A percentile compares a stretch with the other conserved stretches of the same genome.
Conservation (phyloP, 2,888 invertebrate genomes). For the Portevinia maculata region DNA sequence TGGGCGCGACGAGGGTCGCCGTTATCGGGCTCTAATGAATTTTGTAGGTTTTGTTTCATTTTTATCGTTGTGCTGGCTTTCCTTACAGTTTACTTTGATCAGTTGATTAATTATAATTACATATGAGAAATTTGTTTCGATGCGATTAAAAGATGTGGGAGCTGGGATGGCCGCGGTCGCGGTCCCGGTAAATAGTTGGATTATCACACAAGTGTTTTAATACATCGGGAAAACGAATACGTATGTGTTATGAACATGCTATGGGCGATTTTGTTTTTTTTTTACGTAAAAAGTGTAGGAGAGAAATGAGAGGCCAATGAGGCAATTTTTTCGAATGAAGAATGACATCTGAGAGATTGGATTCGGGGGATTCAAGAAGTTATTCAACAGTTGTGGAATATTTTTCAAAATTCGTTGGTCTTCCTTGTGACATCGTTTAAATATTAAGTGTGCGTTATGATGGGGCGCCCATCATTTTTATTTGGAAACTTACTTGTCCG, state of each 20-base stretch:
- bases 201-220: constrained; percentile 66
- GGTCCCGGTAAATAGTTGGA: constrained; percentile 9
- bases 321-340: constrained; percentile 54
- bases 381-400: constrained; percentile 48
- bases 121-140: constrained; percentile 71
- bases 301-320: constrained; percentile 55
- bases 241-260: constrained; percentile 61
- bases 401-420: constrained; percentile 34
- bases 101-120: constrained; percentile 72
- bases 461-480: neutral
- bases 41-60: constrained; percentile 15
- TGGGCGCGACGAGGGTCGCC: neutral
- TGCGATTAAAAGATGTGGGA: constrained; percentile 61
- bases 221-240: constrained; percentile 55
- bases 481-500: too few relatives aligned
- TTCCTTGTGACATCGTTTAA: constrained; percentile 42
- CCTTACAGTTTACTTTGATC: constrained; percentile 48
- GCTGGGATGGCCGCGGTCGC: constrained; percentile 3
- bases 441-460: constrained; percentile 1
- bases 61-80: constrained; percentile 21
- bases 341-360: constrained; percentile 56
- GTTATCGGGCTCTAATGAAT: constrained; percentile 25
- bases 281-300: constrained; percentile 64
- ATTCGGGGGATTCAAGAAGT: constrained; percentile 29
- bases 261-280: constrained; percentile 12